Percentiles rank a stretch among this genome's conserved stretches.
phyloP scores from a whole-genome alignment of 2,888 invertebrate species.

The Hirudinaria manillensis region DNA sequence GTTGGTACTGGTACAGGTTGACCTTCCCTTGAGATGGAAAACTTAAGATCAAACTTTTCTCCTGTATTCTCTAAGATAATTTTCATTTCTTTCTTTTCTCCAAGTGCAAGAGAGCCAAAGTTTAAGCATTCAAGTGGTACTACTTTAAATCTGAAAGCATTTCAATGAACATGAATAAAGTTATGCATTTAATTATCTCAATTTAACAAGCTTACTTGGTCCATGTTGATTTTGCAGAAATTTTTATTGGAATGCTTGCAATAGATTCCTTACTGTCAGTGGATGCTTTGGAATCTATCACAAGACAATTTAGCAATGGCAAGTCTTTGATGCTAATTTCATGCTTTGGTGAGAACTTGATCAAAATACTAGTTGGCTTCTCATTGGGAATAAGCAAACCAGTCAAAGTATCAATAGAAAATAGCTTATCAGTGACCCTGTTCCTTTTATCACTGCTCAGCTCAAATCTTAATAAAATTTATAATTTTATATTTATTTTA shows the following conservation, averaged over 20 bases:
- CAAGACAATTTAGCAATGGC: slow-evolving; percentile 52
- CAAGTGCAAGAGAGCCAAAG: slow-evolving; percentile 52
- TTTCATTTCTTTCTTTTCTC: slow-evolving; percentile 50
- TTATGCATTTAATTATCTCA: neutral
- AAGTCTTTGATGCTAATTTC: slow-evolving; percentile 51
- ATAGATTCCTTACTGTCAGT: slow-evolving; percentile 49
- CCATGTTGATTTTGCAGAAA: slow-evolving; percentile 52
- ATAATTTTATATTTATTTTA: slow-evolving; percentile 4
- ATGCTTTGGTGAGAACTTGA: slow-evolving; percentile 49
- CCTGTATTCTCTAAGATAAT: slow-evolving; percentile 54
- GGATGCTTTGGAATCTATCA: slow-evolving; percentile 51
- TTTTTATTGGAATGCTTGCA: slow-evolving; percentile 54
- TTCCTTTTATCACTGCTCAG: slow-evolving; percentile 47
- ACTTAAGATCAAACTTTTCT: slow-evolving; percentile 54
- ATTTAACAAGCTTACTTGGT: slow-evolving; percentile 49
- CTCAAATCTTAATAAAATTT: slow-evolving; percentile 44
- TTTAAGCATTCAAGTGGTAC: slow-evolving; percentile 52
- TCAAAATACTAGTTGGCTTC: slow-evolving; percentile 47
- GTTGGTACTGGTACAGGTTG: neutral
- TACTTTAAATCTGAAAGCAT: slow-evolving; percentile 48
- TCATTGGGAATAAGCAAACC: slow-evolving; percentile 49
- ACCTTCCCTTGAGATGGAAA: slow-evolving; percentile 43
- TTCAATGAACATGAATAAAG: neutral
- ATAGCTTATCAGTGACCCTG: slow-evolving; percentile 47
- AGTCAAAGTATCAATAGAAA: slow-evolving; percentile 49